Conservation (phyloP, 2,797 vertebrate species). For the Miichthys miiuy region DNA sequence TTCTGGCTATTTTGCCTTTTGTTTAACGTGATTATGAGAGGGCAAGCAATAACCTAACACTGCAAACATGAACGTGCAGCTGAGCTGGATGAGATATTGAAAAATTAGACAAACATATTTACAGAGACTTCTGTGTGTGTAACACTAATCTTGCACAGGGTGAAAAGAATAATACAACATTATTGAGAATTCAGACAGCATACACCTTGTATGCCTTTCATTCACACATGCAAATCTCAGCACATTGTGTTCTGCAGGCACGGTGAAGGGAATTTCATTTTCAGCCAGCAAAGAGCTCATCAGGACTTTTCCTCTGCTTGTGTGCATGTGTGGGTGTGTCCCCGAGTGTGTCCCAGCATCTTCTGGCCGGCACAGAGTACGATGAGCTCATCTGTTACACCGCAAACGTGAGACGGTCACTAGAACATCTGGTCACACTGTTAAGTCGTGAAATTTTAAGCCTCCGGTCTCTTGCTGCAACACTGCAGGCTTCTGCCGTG, state of each 20-base stretch:
- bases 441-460: conserved; percentile 44
- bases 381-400: conserved; percentile 57
- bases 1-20: conserved; percentile 22
- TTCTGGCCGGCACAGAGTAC: conserved; percentile 50
- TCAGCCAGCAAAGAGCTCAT: conserved; percentile 40
- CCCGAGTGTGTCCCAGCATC: conserved; percentile 41
- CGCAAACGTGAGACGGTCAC: conserved; percentile 35
- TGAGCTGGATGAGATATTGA: conserved; percentile 5
- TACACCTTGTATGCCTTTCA: conserved; percentile 20
- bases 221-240: conserved; percentile 57
- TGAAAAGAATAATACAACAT: conserved; percentile 29
- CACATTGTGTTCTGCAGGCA: conserved; percentile 46
- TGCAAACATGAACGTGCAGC: neutral
- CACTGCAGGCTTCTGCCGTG: neutral
- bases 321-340: conserved; percentile 49
- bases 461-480: conserved; percentile 5
- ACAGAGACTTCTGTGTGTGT: neutral
- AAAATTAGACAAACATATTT: conserved; percentile 25
- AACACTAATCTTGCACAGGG: conserved; percentile 9
- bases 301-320: conserved; percentile 41
- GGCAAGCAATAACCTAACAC: conserved; percentile 19
- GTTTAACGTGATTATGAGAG: conserved; percentile 30
- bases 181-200: conserved; percentile 28
- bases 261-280: conserved; percentile 59
- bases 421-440: conserved; percentile 74